A percentile compares a stretch with the other conserved stretches of the same genome.
Conservation (phyloP, 2,888 invertebrate species). For the Tenthredo amoena region DNA sequence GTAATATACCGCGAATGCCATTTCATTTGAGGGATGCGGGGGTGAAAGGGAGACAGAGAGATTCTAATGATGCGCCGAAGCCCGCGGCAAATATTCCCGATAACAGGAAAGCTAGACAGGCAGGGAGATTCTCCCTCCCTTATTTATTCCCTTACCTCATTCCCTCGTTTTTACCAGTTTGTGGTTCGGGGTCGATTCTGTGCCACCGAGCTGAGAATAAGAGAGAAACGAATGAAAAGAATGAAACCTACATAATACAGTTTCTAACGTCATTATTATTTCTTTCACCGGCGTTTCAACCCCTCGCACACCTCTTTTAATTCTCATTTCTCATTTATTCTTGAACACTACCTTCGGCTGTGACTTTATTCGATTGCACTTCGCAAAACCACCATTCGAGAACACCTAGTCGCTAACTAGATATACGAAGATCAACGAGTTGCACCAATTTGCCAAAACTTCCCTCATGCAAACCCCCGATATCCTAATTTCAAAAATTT, state of each 20-base stretch:
- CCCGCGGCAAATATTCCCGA: constrained; percentile 67
- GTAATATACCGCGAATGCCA: constrained; percentile 15
- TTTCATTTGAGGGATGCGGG: constrained; percentile 26
- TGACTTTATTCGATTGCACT: constrained; percentile 7
- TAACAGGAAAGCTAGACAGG: constrained; percentile 49
- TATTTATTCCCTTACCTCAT: background rate
- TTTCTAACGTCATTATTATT: constrained; percentile 47
- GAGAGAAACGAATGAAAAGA: constrained; percentile 31
- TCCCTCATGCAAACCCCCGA: background rate
- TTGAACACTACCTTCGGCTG: constrained; percentile 12
- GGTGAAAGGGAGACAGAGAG: constrained; percentile 58
- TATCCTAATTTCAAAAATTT: background rate
- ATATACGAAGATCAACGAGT: background rate
- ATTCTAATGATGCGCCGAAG: constrained; percentile 73
- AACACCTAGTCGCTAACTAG: background rate
- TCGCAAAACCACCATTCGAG: background rate
- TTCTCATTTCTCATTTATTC: constrained; percentile 8
- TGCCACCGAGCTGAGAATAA: background rate
- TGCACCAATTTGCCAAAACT: background rate
- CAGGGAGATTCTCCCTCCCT: constrained; percentile 9
- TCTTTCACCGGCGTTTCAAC: constrained; percentile 24
- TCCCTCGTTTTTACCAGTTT: constrained; percentile 33
- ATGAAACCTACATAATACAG: constrained; percentile 51
- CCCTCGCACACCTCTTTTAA: background rate
- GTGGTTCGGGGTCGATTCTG: background rate